Base-by-base conservation (phyloP, 2,113 vertebrate species). In the Diadophis punctatus region DNA sequence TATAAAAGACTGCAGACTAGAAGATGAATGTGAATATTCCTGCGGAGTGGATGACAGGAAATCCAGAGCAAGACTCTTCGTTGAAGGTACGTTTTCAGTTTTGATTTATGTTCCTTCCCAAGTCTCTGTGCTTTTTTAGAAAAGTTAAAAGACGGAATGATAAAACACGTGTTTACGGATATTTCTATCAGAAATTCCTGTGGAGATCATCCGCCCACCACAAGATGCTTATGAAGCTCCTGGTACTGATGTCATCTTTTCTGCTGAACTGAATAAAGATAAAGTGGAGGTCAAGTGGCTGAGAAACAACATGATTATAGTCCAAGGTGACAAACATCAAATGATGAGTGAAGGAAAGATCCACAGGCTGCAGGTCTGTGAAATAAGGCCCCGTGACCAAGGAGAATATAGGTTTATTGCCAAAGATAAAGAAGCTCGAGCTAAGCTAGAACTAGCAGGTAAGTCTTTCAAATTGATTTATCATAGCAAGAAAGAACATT, bases 261-360 rank as follows among this genome's bases (percentile, higher is more conserved):
- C 98, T 91, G 99, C 98, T 43, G 99, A 99, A 94, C 97, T 99
- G 89, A 99, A 99, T 97, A 99, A 99, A 97, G 99, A 99, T 94
- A 98, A 98, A 60, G 99, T 99, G 94, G 99, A 99, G 87, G 98
- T 99, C 74, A 99, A 98, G 92, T 99, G 99, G 99, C 96, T 99
- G 95, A 98, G 99, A 96, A 99, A 99, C 96, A 99, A 99, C 94
- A 99, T 99, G 98, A 97, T 99, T 93, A 98, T 99, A 0, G 97
- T 99, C 94, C 99, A 99, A 94, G 99, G 99, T 96, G 99, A 99
- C 97, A 99, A 99, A 94, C 98, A 99, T 96, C 99, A 99, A 97
- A 99, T 99, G 99, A 99, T 99, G 97, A 99, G 99, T 93, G 99
- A 99, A 96, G 98, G 98, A 86, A 99, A 99, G 94, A 94, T 99